phyloP scores from a whole-genome alignment of 2,888 invertebrate genomes.

The Phanerotoma sp. region DNA sequence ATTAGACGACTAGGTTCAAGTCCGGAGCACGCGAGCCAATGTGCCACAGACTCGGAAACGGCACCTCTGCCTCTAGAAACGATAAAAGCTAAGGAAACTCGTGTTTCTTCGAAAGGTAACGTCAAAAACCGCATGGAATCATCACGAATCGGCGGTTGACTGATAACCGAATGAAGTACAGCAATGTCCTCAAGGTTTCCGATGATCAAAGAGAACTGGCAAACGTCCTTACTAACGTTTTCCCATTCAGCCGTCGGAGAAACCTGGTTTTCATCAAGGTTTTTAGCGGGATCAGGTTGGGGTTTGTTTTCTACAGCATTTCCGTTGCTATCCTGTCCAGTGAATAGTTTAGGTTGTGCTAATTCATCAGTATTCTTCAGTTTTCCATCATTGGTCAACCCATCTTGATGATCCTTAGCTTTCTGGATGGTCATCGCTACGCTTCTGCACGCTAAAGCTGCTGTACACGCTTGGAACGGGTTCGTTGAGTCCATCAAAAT shows the following conservation, averaged over 20 bases:
- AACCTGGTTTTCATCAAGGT: constrained; percentile 60
- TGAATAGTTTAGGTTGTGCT: constrained; percentile 27
- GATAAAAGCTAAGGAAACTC: constrained; percentile 54
- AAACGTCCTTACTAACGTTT: constrained; percentile 79
- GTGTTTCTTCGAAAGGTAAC: constrained; percentile 45
- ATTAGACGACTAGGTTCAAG: constrained; percentile 64
- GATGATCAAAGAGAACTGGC: constrained; percentile 83
- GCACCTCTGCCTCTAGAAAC: constrained; percentile 61
- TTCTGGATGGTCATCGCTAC: constrained; percentile 64
- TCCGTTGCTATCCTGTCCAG: constrained; percentile 32
- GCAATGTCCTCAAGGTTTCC: constrained; percentile 89
- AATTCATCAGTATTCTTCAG: too few relatives aligned
- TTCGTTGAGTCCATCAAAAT: constrained; percentile 72
- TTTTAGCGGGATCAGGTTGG: constrained; percentile 52
- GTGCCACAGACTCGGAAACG: constrained; percentile 85
- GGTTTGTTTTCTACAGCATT: constrained; percentile 40
- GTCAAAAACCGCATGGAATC: constrained; percentile 45
- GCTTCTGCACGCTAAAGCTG: constrained; percentile 80
- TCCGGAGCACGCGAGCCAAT: constrained; percentile 79
- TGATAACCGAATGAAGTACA: constrained; percentile 69
- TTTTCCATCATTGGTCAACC: too few relatives aligned
- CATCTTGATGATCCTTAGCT: constrained; percentile 50
- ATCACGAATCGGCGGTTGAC: constrained; percentile 43
- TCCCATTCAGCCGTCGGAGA: constrained; percentile 67
- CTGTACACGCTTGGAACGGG: constrained; percentile 76